Evolutionary conservation across 2,888 invertebrate genomes (phyloP).

Genomic region (Carpatolechia fugitivella): DNA sequence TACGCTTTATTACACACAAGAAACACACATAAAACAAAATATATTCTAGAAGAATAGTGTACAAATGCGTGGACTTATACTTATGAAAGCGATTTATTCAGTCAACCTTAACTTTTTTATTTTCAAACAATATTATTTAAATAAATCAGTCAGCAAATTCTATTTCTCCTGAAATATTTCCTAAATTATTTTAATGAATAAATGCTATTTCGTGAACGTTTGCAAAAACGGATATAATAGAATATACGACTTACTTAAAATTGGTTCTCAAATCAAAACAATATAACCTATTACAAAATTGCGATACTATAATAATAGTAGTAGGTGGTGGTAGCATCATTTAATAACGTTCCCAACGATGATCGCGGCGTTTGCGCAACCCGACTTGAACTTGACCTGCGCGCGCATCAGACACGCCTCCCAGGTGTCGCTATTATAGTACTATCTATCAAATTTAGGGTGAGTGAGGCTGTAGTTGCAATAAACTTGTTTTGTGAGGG

Average conservation of each 20-base stretch:
- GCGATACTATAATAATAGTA: neutral
- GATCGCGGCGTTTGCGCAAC: constrained; percentile 14
- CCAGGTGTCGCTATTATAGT: neutral
- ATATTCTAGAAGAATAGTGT: too few species aligned
- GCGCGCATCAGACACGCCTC: neutral
- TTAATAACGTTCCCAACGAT: constrained; percentile 14
- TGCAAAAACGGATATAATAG: neutral
- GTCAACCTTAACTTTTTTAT: too few species aligned
- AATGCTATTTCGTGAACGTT: neutral
- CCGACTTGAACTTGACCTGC: constrained; percentile 21
- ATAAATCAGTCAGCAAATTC: too few species aligned
- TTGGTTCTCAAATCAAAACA: neutral
- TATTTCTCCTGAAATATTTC: too few species aligned
- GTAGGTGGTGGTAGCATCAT: neutral
- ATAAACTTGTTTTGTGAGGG: too few species aligned
- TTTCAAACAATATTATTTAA: too few species aligned
- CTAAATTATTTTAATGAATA: too few species aligned
- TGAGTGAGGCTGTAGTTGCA: too few species aligned
- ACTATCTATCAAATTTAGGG: neutral
- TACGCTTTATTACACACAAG: too few species aligned
- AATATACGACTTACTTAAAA: neutral
- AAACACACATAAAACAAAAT: too few species aligned
- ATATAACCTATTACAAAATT: constrained; percentile 4
- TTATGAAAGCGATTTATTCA: too few species aligned
- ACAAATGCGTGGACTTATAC: too few species aligned